Evolutionary conservation across 2,113 vertebrate species (phyloP).

Genomic region (Neodontobutis hainanensis): DNA sequence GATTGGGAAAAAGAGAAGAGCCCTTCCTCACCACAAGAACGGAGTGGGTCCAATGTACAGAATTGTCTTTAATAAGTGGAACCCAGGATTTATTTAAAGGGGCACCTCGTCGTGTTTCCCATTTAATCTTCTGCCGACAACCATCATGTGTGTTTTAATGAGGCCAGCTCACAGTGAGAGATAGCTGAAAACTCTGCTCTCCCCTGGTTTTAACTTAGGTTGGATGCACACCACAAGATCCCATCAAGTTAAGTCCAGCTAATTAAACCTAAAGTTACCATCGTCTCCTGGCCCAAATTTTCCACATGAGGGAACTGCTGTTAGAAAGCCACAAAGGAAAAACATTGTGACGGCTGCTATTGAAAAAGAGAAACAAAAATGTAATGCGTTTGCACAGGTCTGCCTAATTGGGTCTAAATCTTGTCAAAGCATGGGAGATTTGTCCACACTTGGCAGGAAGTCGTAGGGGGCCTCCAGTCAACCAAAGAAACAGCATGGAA

Average conservation of each 20-base stretch:
- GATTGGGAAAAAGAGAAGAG: background rate
- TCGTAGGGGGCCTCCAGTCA: slow-evolving; percentile 25
- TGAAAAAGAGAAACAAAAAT: slow-evolving; percentile 5
- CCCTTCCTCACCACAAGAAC: slow-evolving; percentile 3
- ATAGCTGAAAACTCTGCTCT: slow-evolving; percentile 39
- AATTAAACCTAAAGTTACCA: slow-evolving; percentile 65
- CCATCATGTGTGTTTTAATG: slow-evolving; percentile 67
- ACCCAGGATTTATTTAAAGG: slow-evolving; percentile 55
- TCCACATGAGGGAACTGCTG: slow-evolving; percentile 56
- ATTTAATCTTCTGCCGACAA: slow-evolving; percentile 53
- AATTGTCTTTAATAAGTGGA: slow-evolving; percentile 55
- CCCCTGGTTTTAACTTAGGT: slow-evolving; percentile 54
- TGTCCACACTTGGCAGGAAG: slow-evolving; percentile 44
- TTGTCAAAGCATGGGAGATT: slow-evolving; percentile 42
- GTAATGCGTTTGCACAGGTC: slow-evolving; percentile 15
- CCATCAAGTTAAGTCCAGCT: slow-evolving; percentile 68
- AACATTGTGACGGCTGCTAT: slow-evolving; percentile 27
- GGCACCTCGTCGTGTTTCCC: slow-evolving; percentile 43
- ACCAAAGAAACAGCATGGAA: slow-evolving; percentile 31
- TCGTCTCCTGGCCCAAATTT: slow-evolving; percentile 41
- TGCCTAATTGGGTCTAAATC: slow-evolving; percentile 58
- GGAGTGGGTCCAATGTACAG: slow-evolving; percentile 17
- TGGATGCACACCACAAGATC: slow-evolving; percentile 58
- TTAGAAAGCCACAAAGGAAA: slow-evolving; percentile 39
- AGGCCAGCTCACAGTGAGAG: slow-evolving; percentile 61